Base-by-base conservation (phyloP, 2,888 invertebrate genomes). In the Iselma pallidipennis region DNA sequence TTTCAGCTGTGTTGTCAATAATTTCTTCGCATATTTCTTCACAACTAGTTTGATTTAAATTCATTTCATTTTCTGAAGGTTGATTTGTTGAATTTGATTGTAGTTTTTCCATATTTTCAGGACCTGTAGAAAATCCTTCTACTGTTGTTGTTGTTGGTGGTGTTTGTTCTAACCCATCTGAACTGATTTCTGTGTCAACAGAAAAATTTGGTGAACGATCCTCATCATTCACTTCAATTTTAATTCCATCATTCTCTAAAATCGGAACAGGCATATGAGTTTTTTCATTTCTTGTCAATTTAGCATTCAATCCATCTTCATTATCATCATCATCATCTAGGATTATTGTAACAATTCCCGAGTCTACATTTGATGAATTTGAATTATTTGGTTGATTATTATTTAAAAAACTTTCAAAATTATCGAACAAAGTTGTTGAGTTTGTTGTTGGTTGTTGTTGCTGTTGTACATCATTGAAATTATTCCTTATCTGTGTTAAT, bases 141-240 rank as follows among this genome's bases (percentile, higher is more conserved):
- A 42, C 49, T n/a, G 49, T 42, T 10, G 61, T 21, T 3, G 23
- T 57, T 25, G 29, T 54, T n/a, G 49, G 29, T 10, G 61, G 10
- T 3, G 23, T 19, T 12, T 25, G 16, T 45, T 45, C 31, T n/a
- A 55, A 28, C 28, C 51, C 25, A 16, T 57, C 49, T 7, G 48
- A 31, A 52, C 29, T 14, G 16, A 51, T 42, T n/a, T 62, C 50
- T 1, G 48, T 33, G 12, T 48, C 59, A 26, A 62, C 29, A 12
- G 51, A 21, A 49, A 55, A 59, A 59, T 63, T 63, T 14, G 63
- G 63, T 2, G 56, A 56, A 14, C 45, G 52, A 45, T 63, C 55
- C 51, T 63, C 61, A 51, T 58, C 63, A 29, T 59, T 63, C 19
- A 55, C 31, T 52, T 63, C 63, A 21, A 29, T 25, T 33, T 63